These are phyloP conservation scores for Illadopsis cleaveri DNA, from an alignment of 2,113 vertebrate species.

Conservation along the genomic window DNA sequence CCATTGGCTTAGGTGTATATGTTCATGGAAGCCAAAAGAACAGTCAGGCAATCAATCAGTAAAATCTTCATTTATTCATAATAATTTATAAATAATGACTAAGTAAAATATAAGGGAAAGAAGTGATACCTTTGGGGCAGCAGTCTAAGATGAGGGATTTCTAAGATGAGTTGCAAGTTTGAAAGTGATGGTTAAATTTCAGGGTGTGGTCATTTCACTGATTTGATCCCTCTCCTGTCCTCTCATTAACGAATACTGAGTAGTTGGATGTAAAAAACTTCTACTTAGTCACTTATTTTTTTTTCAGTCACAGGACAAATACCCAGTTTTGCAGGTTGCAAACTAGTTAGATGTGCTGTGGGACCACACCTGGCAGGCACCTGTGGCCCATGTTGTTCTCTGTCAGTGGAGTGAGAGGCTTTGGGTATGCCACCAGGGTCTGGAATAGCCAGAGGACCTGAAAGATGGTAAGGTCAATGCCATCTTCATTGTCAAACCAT, in stretches of 20 bases:
- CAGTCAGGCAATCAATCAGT: background rate
- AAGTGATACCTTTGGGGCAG: background rate
- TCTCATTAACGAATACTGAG: background rate
- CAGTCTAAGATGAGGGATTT: background rate
- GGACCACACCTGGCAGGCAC: background rate
- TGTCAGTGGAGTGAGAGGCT: background rate
- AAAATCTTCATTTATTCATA: background rate
- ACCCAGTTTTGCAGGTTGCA: background rate
- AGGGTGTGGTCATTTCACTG: background rate
- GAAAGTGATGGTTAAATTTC: background rate
- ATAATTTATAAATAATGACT: background rate
- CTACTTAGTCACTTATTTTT: background rate
- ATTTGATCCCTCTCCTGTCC: background rate
- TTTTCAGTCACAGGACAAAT: background rate
- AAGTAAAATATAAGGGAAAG: background rate
- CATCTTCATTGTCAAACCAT: background rate
- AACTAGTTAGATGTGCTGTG: background rate
- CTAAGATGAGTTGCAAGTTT: background rate
- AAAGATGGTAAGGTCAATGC: background rate
- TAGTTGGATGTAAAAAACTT: background rate
- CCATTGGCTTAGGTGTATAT: background rate
- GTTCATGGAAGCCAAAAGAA: background rate
- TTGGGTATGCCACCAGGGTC: background rate
- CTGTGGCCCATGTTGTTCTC: background rate
- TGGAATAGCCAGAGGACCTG: background rate